These are phyloP conservation scores for Aspidoscelis tigris DNA, from an alignment of 2,113 vertebrate species.

Conservation along the genomic window DNA sequence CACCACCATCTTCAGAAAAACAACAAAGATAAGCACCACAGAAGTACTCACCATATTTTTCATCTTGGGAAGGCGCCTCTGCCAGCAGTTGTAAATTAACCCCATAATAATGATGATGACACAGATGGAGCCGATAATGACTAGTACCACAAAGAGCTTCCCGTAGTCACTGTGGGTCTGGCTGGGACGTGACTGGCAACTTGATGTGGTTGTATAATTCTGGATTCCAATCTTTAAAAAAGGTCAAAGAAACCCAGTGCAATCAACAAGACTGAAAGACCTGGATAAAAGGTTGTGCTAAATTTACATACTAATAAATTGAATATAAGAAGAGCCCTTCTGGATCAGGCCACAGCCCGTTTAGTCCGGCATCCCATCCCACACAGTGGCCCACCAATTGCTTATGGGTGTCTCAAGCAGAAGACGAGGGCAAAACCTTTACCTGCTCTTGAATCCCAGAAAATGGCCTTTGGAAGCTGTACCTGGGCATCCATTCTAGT, in stretches of 20 bases:
- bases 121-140: conserved; percentile 94
- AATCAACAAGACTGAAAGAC: background rate
- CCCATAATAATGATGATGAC: conserved; percentile 92
- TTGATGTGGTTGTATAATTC: conserved; percentile 86
- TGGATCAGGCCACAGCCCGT: too few species aligned
- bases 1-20: background rate
- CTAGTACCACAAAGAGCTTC: conserved; percentile 93
- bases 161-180: conserved; percentile 93
- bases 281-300: background rate
- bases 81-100: conserved; percentile 97
- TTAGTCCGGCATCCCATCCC: too few species aligned
- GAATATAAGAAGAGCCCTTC: background rate
- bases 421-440: too few species aligned
- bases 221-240: conserved; percentile 88
- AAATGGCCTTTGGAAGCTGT: too few species aligned
- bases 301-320: background rate
- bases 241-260: background rate
- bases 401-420: too few species aligned
- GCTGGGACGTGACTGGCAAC: conserved; percentile 85
- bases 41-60: conserved; percentile 86
- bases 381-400: too few species aligned
- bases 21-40: background rate
- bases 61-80: conserved; percentile 87
- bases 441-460: too few species aligned
- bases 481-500: too few species aligned